Percentiles rank a stretch among this genome's conserved stretches.
Evolutionary conservation across 2,113 vertebrate species (phyloP).

Genomic region (Peromyscus californicus): DNA sequence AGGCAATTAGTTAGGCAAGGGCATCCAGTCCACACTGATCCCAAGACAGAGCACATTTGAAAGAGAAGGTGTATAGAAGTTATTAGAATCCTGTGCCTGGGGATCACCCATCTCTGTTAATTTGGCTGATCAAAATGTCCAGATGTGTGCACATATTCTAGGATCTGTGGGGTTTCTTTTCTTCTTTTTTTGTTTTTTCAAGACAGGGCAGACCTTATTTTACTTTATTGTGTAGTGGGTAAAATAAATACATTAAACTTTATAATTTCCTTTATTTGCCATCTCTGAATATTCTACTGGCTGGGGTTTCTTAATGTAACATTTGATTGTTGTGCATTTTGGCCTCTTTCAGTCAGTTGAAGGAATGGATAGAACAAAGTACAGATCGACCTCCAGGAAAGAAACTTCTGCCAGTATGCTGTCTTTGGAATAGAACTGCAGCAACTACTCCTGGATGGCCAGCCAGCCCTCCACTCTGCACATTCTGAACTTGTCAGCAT

Average conservation of each 20-base stretch:
- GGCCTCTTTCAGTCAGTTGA: neutral
- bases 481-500: neutral
- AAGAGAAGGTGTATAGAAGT: neutral
- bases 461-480: neutral
- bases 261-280: too few species aligned
- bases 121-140: neutral
- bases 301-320: neutral
- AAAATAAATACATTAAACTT: too few species aligned
- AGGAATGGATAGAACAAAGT: neutral
- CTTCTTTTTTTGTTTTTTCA: too few species aligned
- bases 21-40: neutral
- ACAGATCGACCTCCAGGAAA: neutral
- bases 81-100: neutral
- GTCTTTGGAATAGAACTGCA: neutral
- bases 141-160: neutral
- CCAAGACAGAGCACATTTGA: neutral
- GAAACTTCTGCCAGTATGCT: neutral
- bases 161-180: neutral
- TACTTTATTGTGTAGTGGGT: too few species aligned
- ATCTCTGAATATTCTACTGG: too few species aligned
- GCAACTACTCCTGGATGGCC: neutral
- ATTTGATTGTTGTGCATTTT: constrained; percentile 15
- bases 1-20: neutral
- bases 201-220: too few species aligned
- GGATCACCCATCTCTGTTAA: neutral